Conservation (phyloP, 2,888 invertebrate genomes). For the Eilema caniola region DNA sequence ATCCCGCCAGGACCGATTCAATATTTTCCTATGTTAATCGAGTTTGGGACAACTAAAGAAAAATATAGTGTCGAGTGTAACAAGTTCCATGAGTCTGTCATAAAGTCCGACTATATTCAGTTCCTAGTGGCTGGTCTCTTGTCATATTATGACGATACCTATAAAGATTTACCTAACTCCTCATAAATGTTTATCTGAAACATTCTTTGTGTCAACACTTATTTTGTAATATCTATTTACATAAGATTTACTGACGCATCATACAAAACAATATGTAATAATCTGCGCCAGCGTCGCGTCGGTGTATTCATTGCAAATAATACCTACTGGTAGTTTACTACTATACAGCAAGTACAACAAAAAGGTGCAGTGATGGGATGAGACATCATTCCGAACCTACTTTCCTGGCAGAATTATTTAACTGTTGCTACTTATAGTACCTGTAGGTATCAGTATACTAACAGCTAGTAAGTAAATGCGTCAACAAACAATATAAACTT, state of each 20-base stretch:
- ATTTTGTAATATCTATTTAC: constrained; percentile 4
- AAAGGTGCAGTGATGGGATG: not conserved
- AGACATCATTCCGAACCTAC: not conserved
- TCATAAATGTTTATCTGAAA: constrained; percentile 7
- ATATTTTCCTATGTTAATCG: too few species aligned
- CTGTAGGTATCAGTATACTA: too few species aligned
- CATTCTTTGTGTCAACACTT: constrained; percentile 3
- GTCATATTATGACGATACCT: not conserved
- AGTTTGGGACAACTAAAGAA: too few species aligned
- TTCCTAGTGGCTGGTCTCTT: not conserved
- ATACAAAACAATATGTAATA: constrained; percentile 19
- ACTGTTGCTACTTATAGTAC: not conserved
- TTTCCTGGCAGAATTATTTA: not conserved
- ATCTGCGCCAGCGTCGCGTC: constrained; percentile 5
- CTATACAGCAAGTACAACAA: not conserved
- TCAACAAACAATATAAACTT: too few species aligned
- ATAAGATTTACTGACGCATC: constrained; percentile 17
- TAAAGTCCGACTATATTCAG: not conserved
- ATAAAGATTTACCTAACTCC: constrained; percentile 3
- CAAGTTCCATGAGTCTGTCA: too few species aligned
- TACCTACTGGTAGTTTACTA: not conserved
- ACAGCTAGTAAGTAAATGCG: not conserved
- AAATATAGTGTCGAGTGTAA: too few species aligned
- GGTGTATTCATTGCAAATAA: constrained; percentile 14
- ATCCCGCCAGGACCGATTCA: too few species aligned